These are phyloP conservation scores for Urocitellus parryii DNA, from an alignment of 2,113 vertebrate species.

Conservation along the genomic window DNA sequence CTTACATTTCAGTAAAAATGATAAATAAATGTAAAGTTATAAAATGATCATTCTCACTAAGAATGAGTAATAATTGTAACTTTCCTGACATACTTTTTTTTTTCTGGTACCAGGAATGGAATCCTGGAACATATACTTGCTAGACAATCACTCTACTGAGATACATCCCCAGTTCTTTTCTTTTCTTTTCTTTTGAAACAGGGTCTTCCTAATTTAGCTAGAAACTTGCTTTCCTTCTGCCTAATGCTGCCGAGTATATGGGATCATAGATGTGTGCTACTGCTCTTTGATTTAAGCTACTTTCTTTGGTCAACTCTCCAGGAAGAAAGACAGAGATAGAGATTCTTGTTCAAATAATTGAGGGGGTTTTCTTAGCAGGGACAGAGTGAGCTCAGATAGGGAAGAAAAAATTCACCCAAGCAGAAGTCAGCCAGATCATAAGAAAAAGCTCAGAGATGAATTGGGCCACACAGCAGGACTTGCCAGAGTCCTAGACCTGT, in stretches of 20 bases:
- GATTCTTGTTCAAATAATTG: neutral
- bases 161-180: too few relatives aligned
- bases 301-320: neutral
- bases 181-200: too few relatives aligned
- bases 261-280: too few relatives aligned
- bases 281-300: neutral
- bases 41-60: neutral
- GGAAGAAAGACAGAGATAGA: neutral
- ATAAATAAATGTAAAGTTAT: neutral
- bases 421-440: neutral
- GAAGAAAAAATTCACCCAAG: neutral
- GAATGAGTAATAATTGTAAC: neutral
- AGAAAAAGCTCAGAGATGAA: neutral
- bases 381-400: neutral
- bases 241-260: too few relatives aligned
- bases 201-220: too few relatives aligned
- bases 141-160: too few relatives aligned
- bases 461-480: neutral
- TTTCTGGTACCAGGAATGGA: too few relatives aligned
- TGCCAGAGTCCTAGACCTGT: neutral
- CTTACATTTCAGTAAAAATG: neutral
- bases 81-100: too few relatives aligned
- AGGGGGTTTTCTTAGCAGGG: neutral
- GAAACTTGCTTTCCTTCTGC: too few relatives aligned
- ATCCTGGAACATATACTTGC: too few relatives aligned